These are phyloP conservation scores for Amphimedon queenslandica DNA, from an alignment of 37 sponge, comb jelly and placozoan species.

Conservation along the genomic window DNA sequence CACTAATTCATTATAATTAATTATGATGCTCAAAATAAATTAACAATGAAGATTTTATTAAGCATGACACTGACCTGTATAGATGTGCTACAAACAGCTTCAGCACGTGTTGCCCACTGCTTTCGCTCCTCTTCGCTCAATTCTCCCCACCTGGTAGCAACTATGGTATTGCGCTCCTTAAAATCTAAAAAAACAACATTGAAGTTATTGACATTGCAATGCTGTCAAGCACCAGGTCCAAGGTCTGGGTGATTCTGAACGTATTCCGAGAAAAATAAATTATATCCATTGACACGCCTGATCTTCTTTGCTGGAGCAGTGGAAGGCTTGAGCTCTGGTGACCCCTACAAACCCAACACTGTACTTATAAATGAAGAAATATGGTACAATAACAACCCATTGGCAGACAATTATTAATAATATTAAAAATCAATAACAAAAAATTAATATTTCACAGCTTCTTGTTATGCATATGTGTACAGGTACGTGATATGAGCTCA, in stretches of 20 bases:
- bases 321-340: conserved; percentile 22
- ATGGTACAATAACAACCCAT: too few relatives aligned
- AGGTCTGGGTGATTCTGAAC: conserved; percentile 48
- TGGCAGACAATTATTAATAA: not conserved
- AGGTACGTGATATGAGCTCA: not conserved
- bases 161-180: conserved; percentile 56
- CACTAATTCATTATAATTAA: too few relatives aligned
- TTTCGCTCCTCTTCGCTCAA: conserved; percentile 59
- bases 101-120: conserved; percentile 63
- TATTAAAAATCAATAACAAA: too few relatives aligned
- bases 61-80: conserved; percentile 30
- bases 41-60: not conserved
- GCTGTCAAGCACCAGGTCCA: conserved; percentile 37
- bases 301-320: conserved; percentile 61
- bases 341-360: conserved; percentile 5
- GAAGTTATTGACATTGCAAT: not conserved
- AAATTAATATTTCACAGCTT: too few relatives aligned
- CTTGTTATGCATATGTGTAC: too few relatives aligned
- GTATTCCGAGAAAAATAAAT: conserved; percentile 70
- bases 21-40: not conserved
- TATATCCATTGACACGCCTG: conserved; percentile 70
- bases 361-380: too few relatives aligned
- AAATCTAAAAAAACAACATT: conserved; percentile 33
- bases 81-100: conserved; percentile 50
- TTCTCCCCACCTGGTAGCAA: conserved; percentile 67